Conservation (phyloP, 2,797 vertebrate species). For the Cuniculus paca region DNA sequence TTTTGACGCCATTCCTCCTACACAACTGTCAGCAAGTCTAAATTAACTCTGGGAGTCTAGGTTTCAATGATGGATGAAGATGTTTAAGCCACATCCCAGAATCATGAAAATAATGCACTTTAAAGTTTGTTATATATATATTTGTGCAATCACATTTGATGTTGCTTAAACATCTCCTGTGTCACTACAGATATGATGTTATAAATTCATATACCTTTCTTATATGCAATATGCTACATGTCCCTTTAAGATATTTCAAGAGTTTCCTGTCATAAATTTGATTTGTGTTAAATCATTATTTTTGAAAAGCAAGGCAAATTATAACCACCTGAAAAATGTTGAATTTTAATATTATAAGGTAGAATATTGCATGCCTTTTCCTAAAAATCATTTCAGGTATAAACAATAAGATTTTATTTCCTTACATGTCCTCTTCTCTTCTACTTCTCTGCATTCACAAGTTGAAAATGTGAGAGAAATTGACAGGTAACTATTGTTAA, state of each 20-base stretch:
- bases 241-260: not conserved
- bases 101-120: not conserved
- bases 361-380: not conserved
- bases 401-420: not conserved
- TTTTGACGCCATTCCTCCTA: slow-evolving; percentile 80
- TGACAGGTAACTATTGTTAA: not conserved
- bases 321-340: accelerated
- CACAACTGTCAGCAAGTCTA: slow-evolving; percentile 83
- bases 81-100: slow-evolving; percentile 53
- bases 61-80: slow-evolving; percentile 74
- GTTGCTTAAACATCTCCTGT: slow-evolving; percentile 27
- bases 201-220: not conserved
- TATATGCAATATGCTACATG: not conserved
- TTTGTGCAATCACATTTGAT: slow-evolving; percentile 42
- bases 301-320: slow-evolving; percentile 2
- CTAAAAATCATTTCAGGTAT: slow-evolving; percentile 15
- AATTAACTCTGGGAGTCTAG: slow-evolving; percentile 82
- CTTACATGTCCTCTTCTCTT: not conserved
- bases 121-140: slow-evolving; percentile 13
- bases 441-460: not conserved
- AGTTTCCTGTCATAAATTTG: not conserved
- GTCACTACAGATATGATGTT: not conserved
- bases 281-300: not conserved
- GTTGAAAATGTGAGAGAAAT: slow-evolving; percentile 40
- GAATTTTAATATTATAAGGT: slow-evolving; percentile 29